Base-by-base conservation (phyloP, 2,888 invertebrate species). In the Megalurothrips usitatus region DNA sequence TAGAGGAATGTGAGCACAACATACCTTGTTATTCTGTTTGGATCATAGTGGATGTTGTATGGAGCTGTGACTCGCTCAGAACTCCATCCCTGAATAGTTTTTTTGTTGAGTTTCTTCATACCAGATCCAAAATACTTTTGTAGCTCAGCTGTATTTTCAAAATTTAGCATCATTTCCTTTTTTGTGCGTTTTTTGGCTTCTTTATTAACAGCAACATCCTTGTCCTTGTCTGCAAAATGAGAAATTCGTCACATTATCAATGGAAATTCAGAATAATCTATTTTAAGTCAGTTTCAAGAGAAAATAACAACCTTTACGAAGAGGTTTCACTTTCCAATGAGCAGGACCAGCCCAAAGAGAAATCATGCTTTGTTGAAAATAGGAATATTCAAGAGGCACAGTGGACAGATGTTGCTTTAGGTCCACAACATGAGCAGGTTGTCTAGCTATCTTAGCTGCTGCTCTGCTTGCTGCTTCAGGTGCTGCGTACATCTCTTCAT, bases 321-420 rank as follows among this genome's bases (percentile, higher is more conserved):
- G 26, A 26, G 68, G 68, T 85, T 90, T 91, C 78, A 93, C 90
- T 84, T 93, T 92, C 96, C 96, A 96, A 87, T 96, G 94, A 79
- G 91, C 89, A 49, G 96, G 95, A 0, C 96, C 96, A 34, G 94
- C 94, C 95, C 95, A 96, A 83, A 92, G 85, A 26, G 68, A 75
- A 12, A 75, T 86, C 87, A 84, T 86, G 88, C 87, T 86, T 85
- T 86, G 90, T 86, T 89, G 90, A 86, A 91, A 89, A 88, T 93
- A 94, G 0, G 93, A 93, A 87, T 94, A 94, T 87, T 94, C 94
- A 78, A 92, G 89, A 19, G 89, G 86, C 84, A 88, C 89, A 23
- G 84, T 85, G 79, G 89, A 87, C 82, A 87, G 88, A 47, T 86
- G 86, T 1, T 92, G 92, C 23, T 91, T 88, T 86, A 91, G 88